These are phyloP conservation scores for Euclidia mi DNA, from an alignment of 2,888 invertebrate genomes.

Conservation along the genomic window DNA sequence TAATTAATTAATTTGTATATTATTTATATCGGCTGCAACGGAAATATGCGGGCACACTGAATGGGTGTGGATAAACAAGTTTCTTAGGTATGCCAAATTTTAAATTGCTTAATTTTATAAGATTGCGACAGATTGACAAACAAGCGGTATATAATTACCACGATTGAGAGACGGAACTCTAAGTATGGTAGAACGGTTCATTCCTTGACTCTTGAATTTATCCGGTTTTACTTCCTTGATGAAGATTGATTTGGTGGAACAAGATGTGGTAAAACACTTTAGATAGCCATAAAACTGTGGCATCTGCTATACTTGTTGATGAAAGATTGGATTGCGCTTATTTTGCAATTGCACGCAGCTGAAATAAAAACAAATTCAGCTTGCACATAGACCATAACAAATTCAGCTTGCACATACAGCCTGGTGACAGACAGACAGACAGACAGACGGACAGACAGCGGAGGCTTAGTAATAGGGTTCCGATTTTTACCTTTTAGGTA, in stretches of 20 bases:
- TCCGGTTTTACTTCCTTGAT: conserved; percentile 10
- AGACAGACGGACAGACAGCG: no score
- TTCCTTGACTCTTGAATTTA: conserved; percentile 9
- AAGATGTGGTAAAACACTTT: conserved; percentile 1
- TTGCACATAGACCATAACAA: no score
- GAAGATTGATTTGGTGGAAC: conserved; percentile 6
- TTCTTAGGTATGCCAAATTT: conserved; percentile 55
- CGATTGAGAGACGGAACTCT: conserved; percentile 9
- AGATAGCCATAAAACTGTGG: no score
- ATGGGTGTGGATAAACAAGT: conserved; percentile 54
- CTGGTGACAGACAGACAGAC: no score
- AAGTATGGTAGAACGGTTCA: conserved; percentile 1
- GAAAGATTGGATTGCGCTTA: no score
- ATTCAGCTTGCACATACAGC: no score
- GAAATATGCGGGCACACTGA: conserved; percentile 43
- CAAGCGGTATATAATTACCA: conserved; percentile 43
- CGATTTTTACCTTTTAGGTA: no score
- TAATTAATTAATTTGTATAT: conserved; percentile 21
- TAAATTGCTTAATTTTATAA: conserved; percentile 55
- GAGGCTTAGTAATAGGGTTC: no score
- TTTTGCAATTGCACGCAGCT: no score
- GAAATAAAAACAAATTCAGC: no score
- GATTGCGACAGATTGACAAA: conserved; percentile 54
- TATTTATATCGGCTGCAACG: conserved; percentile 34
- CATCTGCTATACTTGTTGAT: no score